Evolutionary conservation across 35 echinoderm and acorn worm genomes (phyloP).

Genomic region (Lytechinus pictus): DNA sequence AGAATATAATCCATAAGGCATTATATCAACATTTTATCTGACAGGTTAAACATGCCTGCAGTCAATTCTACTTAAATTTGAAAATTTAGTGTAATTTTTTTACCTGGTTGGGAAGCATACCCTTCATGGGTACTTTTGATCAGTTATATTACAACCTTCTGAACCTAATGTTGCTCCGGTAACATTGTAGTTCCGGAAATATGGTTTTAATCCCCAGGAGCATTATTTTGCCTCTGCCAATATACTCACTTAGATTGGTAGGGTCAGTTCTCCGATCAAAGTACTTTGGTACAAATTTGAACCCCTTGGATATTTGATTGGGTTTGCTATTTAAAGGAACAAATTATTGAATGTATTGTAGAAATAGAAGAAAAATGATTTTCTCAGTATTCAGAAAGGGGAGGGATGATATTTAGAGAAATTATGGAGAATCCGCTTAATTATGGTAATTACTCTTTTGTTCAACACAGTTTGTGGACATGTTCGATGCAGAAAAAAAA

Average conservation of each 20-base stretch:
- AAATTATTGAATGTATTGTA: background rate
- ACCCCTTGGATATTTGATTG: background rate
- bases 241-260: background rate
- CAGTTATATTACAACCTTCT: background rate
- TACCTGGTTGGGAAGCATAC: background rate
- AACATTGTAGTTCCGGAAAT: background rate
- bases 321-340: background rate
- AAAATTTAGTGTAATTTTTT: background rate
- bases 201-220: conserved; percentile 11
- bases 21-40: background rate
- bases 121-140: conserved; percentile 11
- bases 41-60: background rate
- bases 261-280: background rate
- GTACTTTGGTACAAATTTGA: conserved; percentile 8
- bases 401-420: no score
- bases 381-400: no score
- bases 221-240: background rate
- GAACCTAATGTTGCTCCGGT: conserved; percentile 11
- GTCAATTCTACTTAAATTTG: background rate
- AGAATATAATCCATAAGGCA: background rate
- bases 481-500: no score
- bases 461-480: no score
- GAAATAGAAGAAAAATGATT: no score
- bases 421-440: no score
- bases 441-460: no score